Percentiles rank a stretch among this genome's conserved stretches.
phyloP scores from a whole-genome alignment of 2,888 invertebrate species.

The Pasiphila rectangulata region DNA sequence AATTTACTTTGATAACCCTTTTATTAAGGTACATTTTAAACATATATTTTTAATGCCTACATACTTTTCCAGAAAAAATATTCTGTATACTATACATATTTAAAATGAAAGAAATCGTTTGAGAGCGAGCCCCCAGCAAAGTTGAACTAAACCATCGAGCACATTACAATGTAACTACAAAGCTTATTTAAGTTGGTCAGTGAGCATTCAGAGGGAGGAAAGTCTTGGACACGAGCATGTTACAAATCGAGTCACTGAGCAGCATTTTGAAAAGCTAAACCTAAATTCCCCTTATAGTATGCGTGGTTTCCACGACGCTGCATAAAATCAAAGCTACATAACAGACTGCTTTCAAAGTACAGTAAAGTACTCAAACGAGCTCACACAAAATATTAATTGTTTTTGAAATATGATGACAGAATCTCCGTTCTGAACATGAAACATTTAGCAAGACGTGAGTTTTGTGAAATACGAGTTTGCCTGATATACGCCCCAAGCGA shows the following conservation, averaged over 20 bases:
- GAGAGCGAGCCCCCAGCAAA: too few species aligned
- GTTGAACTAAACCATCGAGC: not conserved
- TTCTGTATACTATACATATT: too few species aligned
- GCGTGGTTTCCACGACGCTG: constrained; percentile 18
- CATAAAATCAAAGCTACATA: constrained; percentile 22
- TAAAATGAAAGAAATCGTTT: too few species aligned
- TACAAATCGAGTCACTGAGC: constrained; percentile 19
- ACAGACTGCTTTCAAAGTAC: not conserved
- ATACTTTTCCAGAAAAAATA: too few species aligned
- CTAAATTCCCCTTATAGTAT: constrained; percentile 9
- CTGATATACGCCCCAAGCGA: constrained; percentile 35
- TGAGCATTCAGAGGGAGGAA: constrained; percentile 11
- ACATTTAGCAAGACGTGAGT: constrained; percentile 36
- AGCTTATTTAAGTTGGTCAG: constrained; percentile 6
- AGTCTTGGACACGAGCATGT: constrained; percentile 7
- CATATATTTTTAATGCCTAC: too few species aligned
- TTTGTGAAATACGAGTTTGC: constrained; percentile 27
- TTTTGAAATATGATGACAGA: constrained; percentile 23
- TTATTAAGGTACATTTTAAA: too few species aligned
- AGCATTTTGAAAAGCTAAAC: constrained; percentile 16
- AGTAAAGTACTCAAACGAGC: constrained; percentile 4
- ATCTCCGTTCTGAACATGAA: constrained; percentile 31
- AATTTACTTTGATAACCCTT: not conserved
- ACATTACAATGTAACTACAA: not conserved
- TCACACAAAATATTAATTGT: constrained; percentile 14